Evolutionary conservation across 2,113 vertebrate genomes (phyloP), one percentile per base, ranked within the genome.

Genomic region (Vidua chalybeata): DNA sequence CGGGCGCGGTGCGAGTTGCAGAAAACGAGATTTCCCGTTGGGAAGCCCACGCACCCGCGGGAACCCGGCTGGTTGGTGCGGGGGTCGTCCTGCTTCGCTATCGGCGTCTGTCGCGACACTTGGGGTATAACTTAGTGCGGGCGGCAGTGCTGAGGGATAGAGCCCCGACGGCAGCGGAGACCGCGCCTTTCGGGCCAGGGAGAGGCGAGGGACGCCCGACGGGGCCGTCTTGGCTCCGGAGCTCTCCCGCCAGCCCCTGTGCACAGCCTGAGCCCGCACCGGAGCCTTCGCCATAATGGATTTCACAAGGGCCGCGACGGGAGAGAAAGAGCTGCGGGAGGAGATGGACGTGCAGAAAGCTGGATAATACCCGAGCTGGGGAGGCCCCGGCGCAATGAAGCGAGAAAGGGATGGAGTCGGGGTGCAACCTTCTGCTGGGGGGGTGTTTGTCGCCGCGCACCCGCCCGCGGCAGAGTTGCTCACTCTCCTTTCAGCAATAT

Each of bases 381-480:
- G 10, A 52, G 19, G 12, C 24, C 59, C 14, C 6, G 17, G 13
- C 4, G 1, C 26, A 30, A 46, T 0, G 59, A 68, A 56, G 26
- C 0, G 4, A 64, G 49, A 35, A 45, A 79, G 28, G 62, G 31
- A 68, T 66, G 27, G 39, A 69, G 45, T 26, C 12, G 13, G 55
- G 39, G 39, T 22, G 16, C 55, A 12, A 7, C 26, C 75, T 54
- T 43, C 55, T 23, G 28, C 20, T 37, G 54, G 4, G 20, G 20
- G 27, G 13, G 31, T 3, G 16, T 30, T 61, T 31, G n/a, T 35
- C 20, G 2, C 49, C 1, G 0, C 1, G 7, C 56, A 37, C n/a
- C 59, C 31, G 62, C 28, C 71, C 14, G 28, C 10, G 5, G 28
- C 27, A 16, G 41, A 20, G 21, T 7, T 0, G 0, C 16, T 89